A percentile compares a stretch with the other conserved stretches of the same genome.
Conservation (phyloP, 2,797 vertebrate genomes). For the Lutra lutra region DNA sequence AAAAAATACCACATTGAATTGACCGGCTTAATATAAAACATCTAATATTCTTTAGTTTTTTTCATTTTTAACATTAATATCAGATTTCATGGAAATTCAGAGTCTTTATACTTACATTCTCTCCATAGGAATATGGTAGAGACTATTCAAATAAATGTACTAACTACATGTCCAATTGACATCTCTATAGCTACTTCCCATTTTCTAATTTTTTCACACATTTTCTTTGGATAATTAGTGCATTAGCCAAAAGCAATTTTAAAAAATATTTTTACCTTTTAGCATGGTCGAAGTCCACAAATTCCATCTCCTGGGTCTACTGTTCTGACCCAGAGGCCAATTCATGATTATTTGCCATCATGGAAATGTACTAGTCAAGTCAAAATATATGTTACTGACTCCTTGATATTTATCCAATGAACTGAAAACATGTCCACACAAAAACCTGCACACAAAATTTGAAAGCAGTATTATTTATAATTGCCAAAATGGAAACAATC, state of each 20-base stretch:
- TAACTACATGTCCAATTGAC: neutral
- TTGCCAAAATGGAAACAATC: neutral
- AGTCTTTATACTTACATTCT: neutral
- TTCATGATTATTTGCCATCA: neutral
- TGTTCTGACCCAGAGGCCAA: neutral
- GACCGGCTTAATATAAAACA: neutral
- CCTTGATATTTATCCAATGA: neutral
- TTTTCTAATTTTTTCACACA: neutral
- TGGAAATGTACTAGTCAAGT: neutral
- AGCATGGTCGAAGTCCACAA: neutral
- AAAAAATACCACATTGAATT: neutral
- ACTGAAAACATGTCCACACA: neutral
- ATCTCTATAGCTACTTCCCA: neutral
- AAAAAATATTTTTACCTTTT: neutral
- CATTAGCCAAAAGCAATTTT: neutral
- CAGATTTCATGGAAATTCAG: neutral
- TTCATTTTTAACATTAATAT: neutral
- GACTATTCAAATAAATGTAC: neutral
- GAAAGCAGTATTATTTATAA: neutral
- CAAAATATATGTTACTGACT: neutral
- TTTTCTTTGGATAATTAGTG: neutral
- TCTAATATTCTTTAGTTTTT: neutral
- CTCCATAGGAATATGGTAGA: neutral
- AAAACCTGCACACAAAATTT: neutral
- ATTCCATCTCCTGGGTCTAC: neutral